Evolutionary conservation across 2,113 vertebrate genomes (phyloP), one percentile per base, ranked within the genome.

Genomic region (Gulo gulo): DNA sequence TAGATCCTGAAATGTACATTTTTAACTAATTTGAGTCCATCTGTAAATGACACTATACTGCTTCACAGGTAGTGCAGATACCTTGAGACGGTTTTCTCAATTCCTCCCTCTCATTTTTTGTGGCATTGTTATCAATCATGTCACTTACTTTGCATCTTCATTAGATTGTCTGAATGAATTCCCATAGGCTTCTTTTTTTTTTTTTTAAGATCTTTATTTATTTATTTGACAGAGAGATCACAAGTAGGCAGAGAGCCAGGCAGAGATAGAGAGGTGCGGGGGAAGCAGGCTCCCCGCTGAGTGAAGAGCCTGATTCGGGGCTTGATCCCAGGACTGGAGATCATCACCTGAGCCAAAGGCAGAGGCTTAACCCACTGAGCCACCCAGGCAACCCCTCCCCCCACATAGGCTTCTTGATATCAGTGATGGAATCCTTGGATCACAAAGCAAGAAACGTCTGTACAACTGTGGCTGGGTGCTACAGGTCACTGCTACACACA

Each of bases 61-160:
- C 13, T 80, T 73, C n/a, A 23, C 0, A 0, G 13, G 36, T 47
- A 81, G 23, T 65, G 1, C 13, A 74, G 10, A 1, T 39, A 36
- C 26, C 23, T 47, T 45, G 45, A 65, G 55, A 45, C 14, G 18
- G 2, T 16, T 14, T 47, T 87, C 21, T 36, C 36, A 47, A 57
- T 31, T 81, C 10, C 23, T 67, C 2, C 10, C 36, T 74, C 14
- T 29, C 29, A 8, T 45, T 55, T 2, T 47, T 63, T 74, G 29
- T 16, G 50, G 39, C 26, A 52, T 21, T 14, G 14, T 11, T 87
- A 14, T n/a, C 26, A 59, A 26, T 55, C 21, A 76, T 67, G 36
- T 81, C 24, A 74, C 18, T 76, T 81, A 39, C 7, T 15, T 36
- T 73, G 55, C 26, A 65, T 4, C 55, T 16, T 81, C 7, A 82